Percentiles rank a stretch among this genome's conserved stretches.
Evolutionary conservation across 2,797 vertebrate genomes (phyloP).

Genomic region (Gymnodraco acuticeps): DNA sequence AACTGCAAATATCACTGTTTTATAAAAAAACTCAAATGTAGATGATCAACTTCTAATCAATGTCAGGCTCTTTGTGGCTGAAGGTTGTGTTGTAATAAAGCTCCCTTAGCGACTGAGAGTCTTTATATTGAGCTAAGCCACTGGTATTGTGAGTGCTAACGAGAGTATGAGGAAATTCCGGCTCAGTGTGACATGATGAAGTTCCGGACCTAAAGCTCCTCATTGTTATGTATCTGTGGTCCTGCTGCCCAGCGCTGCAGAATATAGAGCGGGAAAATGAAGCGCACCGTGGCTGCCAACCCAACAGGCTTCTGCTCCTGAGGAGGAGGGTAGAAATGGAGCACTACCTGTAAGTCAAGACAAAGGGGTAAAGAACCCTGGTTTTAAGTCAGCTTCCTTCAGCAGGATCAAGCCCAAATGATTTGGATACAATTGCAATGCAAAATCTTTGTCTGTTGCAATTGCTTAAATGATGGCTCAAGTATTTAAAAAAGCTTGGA

Average conservation of each 20-base stretch:
- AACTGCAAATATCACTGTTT: background rate
- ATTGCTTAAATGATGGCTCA: slow-evolving; percentile 73
- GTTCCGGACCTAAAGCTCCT: slow-evolving; percentile 68
- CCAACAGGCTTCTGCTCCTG: slow-evolving; percentile 46
- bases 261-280: slow-evolving; percentile 42
- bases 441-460: slow-evolving; percentile 68
- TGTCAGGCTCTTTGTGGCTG: slow-evolving; percentile 11
- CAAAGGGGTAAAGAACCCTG: slow-evolving; percentile 48
- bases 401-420: slow-evolving; percentile 53
- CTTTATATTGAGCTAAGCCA: slow-evolving; percentile 34
- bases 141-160: slow-evolving; percentile 50
- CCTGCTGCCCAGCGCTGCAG: slow-evolving; percentile 53
- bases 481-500: slow-evolving; percentile 64
- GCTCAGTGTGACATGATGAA: slow-evolving; percentile 68
- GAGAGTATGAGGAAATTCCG: slow-evolving; percentile 63
- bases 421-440: slow-evolving; percentile 63
- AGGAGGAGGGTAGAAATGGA: slow-evolving; percentile 45
- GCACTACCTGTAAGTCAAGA: slow-evolving; percentile 63
- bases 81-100: slow-evolving; percentile 10
- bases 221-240: slow-evolving; percentile 75
- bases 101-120: slow-evolving; percentile 40
- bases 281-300: slow-evolving; percentile 48
- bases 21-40: background rate
- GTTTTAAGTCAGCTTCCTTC: slow-evolving; percentile 55
- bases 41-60: slow-evolving; percentile 22